Conservation (phyloP, 53 echinoderm and acorn worm species). For the Apostichopus leukothele region DNA sequence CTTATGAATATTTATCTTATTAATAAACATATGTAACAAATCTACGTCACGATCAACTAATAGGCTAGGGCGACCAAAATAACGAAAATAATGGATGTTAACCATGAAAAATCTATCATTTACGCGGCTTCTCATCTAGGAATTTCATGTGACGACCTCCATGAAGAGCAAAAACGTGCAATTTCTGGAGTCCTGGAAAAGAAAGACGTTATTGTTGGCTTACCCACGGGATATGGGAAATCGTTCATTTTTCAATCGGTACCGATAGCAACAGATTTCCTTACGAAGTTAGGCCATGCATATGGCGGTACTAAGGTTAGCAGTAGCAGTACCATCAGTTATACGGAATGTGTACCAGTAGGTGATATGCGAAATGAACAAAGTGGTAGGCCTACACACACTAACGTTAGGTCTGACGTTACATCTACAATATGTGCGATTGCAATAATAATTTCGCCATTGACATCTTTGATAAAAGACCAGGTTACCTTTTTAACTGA, state of each 20-base stretch:
- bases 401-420: no score
- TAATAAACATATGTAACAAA: not conserved
- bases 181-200: not conserved
- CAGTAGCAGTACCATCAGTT: no score
- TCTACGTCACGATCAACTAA: not conserved
- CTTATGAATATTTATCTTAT: not conserved
- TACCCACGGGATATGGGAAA: constrained; percentile 9
- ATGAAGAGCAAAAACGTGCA: not conserved
- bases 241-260: constrained; percentile 16
- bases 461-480: constrained; percentile 11
- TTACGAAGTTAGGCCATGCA: not conserved
- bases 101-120: not conserved
- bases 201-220: constrained; percentile 1
- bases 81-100: not conserved
- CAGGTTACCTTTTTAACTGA: not conserved
- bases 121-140: not conserved
- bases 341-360: no score
- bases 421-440: not conserved
- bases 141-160: not conserved
- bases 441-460: constrained; percentile 7
- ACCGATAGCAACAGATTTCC: not conserved
- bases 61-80: not conserved
- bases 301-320: not conserved
- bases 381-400: no score
- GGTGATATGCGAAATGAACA: no score